phyloP scores from a whole-genome alignment of 1,140 invertebrate genomes.

The Galleria mellonella region DNA sequence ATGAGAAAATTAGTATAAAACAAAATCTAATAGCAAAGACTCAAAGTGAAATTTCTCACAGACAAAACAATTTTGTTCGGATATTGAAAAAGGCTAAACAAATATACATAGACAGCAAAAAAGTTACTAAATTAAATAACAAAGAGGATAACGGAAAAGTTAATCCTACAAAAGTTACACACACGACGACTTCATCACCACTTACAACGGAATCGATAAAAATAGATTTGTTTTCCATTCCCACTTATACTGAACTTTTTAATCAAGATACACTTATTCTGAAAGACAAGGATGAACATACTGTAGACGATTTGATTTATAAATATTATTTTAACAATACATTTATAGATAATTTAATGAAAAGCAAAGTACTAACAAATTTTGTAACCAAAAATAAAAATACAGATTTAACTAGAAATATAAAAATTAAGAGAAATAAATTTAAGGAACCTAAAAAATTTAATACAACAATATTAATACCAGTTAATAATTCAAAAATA shows the following conservation, averaged over 20 bases:
- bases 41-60: conserved; percentile 49
- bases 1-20: conserved; percentile 54
- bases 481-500: conserved; percentile 25
- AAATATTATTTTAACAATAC: conserved; percentile 67
- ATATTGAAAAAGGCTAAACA: conserved; percentile 54
- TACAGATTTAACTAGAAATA: conserved; percentile 14
- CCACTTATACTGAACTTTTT: conserved; percentile 22
- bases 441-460: conserved; percentile 4
- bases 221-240: conserved; percentile 52
- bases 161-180: conserved; percentile 3
- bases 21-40: conserved; percentile 50
- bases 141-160: conserved; percentile 1
- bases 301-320: conserved; percentile 56
- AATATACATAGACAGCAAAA: conserved; percentile 24
- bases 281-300: conserved; percentile 48
- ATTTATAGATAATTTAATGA: conserved; percentile 52
- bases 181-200: conserved; percentile 15
- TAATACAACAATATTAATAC: conserved; percentile 38
- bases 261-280: conserved; percentile 45
- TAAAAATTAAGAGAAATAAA: conserved; percentile 42
- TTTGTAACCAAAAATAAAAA: conserved; percentile 18
- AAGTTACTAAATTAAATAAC: conserved; percentile 13
- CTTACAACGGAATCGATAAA: conserved; percentile 39
- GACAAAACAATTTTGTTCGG: conserved; percentile 51
- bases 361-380: conserved; percentile 38